phyloP scores from a whole-genome alignment of 1,140 invertebrate genomes.

The Drosophila orosa region DNA sequence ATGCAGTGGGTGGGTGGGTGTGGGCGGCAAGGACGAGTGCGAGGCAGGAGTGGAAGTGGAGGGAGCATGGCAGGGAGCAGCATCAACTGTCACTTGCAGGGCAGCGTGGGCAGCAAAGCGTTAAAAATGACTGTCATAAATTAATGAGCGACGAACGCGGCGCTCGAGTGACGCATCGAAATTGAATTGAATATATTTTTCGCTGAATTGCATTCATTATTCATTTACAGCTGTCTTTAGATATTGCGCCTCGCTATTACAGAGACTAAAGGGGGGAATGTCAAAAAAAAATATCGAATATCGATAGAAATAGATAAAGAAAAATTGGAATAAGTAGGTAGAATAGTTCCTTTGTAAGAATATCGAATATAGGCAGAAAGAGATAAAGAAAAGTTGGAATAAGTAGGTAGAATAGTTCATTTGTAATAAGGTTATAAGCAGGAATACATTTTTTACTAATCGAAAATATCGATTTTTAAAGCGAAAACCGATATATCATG shows the following conservation, averaged over 20 bases:
- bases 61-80: constrained; percentile 17
- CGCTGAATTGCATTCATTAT: constrained; percentile 80
- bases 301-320: not conserved
- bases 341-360: not conserved
- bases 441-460: not conserved
- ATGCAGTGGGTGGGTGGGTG: constrained; percentile 36
- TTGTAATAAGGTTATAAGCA: not conserved
- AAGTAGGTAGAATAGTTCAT: not conserved
- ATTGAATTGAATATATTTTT: constrained; percentile 76
- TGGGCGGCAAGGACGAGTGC: not conserved
- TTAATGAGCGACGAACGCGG: constrained; percentile 65
- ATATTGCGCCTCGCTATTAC: not conserved
- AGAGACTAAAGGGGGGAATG: not conserved
- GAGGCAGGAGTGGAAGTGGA: not conserved
- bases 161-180: constrained; percentile 72
- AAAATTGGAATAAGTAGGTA: not conserved
- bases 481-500: too few relatives aligned
- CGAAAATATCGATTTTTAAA: not conserved
- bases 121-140: constrained; percentile 81
- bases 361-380: not conserved
- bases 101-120: constrained; percentile 69
- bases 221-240: constrained; percentile 71
- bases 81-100: constrained; percentile 74
- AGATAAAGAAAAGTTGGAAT: not conserved
- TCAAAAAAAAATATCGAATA: not conserved